Percentiles rank a stretch among this genome's conserved stretches.
Evolutionary conservation across 2,113 vertebrate species (phyloP).

Genomic region (Catharus minimus): DNA sequence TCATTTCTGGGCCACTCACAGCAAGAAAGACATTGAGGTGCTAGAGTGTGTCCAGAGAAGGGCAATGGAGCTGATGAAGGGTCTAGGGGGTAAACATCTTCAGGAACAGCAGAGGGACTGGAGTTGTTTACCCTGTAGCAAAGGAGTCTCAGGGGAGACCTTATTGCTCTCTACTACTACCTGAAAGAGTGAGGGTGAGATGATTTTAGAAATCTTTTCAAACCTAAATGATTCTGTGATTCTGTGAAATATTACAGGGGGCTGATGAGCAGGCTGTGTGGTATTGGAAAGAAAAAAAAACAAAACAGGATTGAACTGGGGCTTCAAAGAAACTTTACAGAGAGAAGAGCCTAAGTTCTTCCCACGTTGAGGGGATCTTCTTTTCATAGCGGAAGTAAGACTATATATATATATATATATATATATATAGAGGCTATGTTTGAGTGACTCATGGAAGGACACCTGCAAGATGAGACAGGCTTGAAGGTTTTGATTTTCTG

Average conservation of each 20-base stretch:
- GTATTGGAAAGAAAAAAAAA: background rate
- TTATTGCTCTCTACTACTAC: background rate
- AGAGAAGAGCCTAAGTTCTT: background rate
- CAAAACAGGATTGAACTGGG: background rate
- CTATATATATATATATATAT: no score
- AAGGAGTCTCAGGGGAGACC: background rate
- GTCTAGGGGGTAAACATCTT: background rate
- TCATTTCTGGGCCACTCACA: background rate
- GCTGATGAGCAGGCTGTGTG: background rate
- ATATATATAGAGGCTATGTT: background rate
- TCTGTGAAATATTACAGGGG: background rate
- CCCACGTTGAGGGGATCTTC: background rate
- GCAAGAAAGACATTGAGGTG: background rate
- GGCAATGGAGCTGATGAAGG: rapidly evolving
- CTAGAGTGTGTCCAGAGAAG: background rate
- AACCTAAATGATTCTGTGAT: background rate
- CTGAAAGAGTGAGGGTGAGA: background rate
- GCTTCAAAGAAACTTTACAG: background rate
- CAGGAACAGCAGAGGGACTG: background rate
- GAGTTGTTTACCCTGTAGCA: background rate
- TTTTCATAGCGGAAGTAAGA: background rate
- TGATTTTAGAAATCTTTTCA: background rate
- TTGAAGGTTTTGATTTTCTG: background rate
- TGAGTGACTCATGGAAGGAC: background rate
- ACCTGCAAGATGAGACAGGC: background rate